Base-by-base conservation (phyloP, 2,113 vertebrate genomes). In the Neogobius melanostomus region DNA sequence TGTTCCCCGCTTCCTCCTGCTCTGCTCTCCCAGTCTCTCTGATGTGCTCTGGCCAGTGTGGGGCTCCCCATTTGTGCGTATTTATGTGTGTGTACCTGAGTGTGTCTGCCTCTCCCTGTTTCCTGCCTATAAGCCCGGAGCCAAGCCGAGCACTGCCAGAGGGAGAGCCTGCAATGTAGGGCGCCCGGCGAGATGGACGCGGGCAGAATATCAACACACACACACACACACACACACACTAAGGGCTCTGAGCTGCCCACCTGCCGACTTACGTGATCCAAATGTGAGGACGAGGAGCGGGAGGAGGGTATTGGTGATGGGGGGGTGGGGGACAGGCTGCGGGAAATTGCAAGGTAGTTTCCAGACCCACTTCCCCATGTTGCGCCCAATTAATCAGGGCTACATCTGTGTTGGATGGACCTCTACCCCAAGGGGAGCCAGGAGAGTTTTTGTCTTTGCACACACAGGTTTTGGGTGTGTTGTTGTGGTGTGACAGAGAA, bases 291-390 rank as follows among this genome's bases (percentile, higher is more conserved):
- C 82, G 76, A 70, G 81, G 76, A 53, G 50, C 74, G 21, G 61
- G 59, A 62, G 72, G 56, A 72, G 28, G 72, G 77, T 69, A 61
- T 72, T 69, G 63, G 59, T 8, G 59, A 16, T 21, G 59, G 42
- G 12, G 49, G 59, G 42, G 59, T 44, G 42, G 59, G 74, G 65
- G 76, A 77, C 68, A 73, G 72, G 86, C 82, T 88, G 83, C 79
- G 87, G 87, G 91, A 93, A 93, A 93, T 91, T 92, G 91, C 89
- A 92, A 93, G 93, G 91, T 92, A 93, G 91, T 92, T 91, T 93
- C 90, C 87, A 94, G 92, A 92, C 90, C 91, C 92, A 91, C 90
- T 93, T 94, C 91, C 88, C 87, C 82, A 85, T 81, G 90, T 91
- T 91, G 89, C 84, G 83, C 84, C 90, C 93, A 94, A 94, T 94